A percentile compares a stretch with the other conserved stretches of the same genome.
Evolutionary conservation across 2,113 vertebrate species (phyloP).

Genomic region (Anhinga rufa): DNA sequence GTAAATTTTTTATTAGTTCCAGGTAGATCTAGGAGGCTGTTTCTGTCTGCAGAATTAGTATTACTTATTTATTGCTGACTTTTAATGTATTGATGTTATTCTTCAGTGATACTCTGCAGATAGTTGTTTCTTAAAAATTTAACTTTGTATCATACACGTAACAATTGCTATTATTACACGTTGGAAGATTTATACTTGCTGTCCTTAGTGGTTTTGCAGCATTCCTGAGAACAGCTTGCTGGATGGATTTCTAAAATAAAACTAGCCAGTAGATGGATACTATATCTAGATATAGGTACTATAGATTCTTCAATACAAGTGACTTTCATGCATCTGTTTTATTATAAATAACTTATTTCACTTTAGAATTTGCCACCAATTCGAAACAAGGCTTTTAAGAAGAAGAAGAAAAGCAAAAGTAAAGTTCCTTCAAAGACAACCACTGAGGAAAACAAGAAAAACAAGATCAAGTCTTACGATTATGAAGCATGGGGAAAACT

Average conservation of each 20-base stretch:
- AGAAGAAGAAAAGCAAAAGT: conserved; percentile 80
- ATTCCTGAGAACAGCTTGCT: background rate
- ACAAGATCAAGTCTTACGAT: conserved; percentile 86
- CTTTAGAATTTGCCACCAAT: conserved; percentile 84
- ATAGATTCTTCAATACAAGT: background rate
- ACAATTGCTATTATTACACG: background rate
- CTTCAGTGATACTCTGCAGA: background rate
- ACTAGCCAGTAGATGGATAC: background rate
- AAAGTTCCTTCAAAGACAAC: conserved; percentile 70
- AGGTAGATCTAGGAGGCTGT: background rate
- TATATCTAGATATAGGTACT: background rate
- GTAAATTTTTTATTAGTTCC: background rate
- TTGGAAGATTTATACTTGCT: background rate
- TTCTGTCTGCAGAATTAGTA: background rate
- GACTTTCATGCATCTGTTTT: background rate
- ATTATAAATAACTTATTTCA: background rate
- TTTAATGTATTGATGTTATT: background rate
- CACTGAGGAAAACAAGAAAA: conserved; percentile 72
- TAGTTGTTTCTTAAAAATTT: background rate
- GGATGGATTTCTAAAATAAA: background rate
- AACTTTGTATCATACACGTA: background rate
- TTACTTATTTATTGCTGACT: background rate
- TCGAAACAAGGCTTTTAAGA: conserved; percentile 88
- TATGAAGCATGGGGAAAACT: conserved; percentile 95
- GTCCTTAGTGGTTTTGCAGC: background rate